Conservation (phyloP, 2,888 invertebrate species). For the Tipula vernalis region DNA sequence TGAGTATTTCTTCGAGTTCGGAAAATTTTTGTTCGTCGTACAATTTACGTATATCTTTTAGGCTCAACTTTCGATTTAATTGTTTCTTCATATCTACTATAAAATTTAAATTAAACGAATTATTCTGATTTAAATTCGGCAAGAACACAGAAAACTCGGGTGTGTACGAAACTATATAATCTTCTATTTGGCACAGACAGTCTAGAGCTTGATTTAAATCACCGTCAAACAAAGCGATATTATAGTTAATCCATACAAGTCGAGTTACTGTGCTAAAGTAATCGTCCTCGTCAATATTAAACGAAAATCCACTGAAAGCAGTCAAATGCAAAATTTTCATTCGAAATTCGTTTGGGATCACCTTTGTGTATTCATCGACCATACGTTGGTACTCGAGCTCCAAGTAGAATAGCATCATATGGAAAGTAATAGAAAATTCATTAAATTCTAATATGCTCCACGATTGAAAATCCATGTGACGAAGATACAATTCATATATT, state of each 20-base stretch:
- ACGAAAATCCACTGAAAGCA: background rate
- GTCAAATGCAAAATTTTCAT: conserved; percentile 6
- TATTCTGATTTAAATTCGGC: conserved; percentile 42
- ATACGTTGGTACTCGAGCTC: conserved; percentile 21
- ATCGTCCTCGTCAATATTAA: conserved; percentile 26
- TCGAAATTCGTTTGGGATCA: background rate
- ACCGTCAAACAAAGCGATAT: conserved; percentile 39
- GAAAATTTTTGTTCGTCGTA: conserved; percentile 50
- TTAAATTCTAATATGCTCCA: conserved; percentile 23
- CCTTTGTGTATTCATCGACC: background rate
- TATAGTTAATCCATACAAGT: conserved; percentile 43
- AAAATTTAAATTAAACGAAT: conserved; percentile 36
- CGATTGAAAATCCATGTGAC: conserved; percentile 21
- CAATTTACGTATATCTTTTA: conserved; percentile 53
- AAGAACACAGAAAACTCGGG: conserved; percentile 32
- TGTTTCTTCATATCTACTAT: conserved; percentile 29
- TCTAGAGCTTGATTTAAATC: conserved; percentile 40
- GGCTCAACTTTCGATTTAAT: conserved; percentile 39
- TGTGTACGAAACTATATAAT: background rate
- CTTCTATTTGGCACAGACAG: conserved; percentile 21
- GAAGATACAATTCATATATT: conserved; percentile 23
- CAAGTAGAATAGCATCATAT: conserved; percentile 23
- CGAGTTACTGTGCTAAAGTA: conserved; percentile 38
- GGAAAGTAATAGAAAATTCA: conserved; percentile 22
- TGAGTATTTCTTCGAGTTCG: conserved; percentile 52